phyloP scores from a whole-genome alignment of 2,888 invertebrate species.

The Rosalia funebris region DNA sequence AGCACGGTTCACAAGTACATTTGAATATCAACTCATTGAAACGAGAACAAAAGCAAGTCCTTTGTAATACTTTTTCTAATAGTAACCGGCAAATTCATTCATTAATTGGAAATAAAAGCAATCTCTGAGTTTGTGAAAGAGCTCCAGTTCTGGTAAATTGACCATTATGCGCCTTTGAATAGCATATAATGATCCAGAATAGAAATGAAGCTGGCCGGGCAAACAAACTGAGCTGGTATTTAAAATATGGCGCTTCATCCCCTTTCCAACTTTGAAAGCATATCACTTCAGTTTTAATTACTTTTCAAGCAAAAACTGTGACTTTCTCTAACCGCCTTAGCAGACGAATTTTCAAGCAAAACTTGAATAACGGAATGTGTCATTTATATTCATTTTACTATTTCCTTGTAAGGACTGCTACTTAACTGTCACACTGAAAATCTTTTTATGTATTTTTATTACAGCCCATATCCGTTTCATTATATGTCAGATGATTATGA shows the following conservation, averaged over 20 bases:
- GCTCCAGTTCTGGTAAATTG: slow-evolving; percentile 17
- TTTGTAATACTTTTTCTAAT: slow-evolving; percentile 8
- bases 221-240: slow-evolving; percentile 19
- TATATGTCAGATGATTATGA: no score
- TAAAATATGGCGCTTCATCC: slow-evolving; percentile 19
- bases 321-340: not conserved
- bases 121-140: slow-evolving; percentile 17
- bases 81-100: slow-evolving; percentile 15
- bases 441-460: no score
- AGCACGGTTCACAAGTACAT: no score
- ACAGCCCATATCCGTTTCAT: no score
- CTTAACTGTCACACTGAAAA: no score
- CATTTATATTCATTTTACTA: no score
- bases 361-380: not conserved
- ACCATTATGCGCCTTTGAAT: slow-evolving; percentile 25
- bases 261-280: slow-evolving; percentile 15
- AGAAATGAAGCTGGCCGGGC: slow-evolving; percentile 21
- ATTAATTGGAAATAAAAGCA: slow-evolving; percentile 27
- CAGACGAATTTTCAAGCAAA: not conserved
- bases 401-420: no score
- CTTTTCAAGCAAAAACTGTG: slow-evolving; percentile 10
- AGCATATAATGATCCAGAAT: slow-evolving; percentile 25
- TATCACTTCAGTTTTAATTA: slow-evolving; percentile 25
- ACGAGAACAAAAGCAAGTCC: not conserved
- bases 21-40: no score